Evolutionary conservation across 2,797 vertebrate genomes (phyloP), one percentile per base, ranked within the genome.

Genomic region (Pempheris klunzingeri): DNA sequence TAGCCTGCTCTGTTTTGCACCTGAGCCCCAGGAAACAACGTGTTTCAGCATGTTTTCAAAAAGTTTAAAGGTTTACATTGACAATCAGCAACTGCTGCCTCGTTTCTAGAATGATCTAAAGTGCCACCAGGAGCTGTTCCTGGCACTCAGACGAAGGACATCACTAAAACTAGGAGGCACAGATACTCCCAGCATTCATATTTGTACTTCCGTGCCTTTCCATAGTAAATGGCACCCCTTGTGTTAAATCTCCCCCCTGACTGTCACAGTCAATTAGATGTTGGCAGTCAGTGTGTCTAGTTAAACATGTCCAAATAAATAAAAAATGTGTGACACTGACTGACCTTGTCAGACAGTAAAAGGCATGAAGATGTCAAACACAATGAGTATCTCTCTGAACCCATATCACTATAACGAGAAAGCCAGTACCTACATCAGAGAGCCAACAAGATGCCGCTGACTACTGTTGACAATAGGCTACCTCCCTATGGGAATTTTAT

Each of bases 1-100:
- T 49, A 49, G n/a, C n/a, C n/a, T n/a, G n/a, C 24, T 24, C 9
- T 62, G 64, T 44, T 72, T 65, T 74, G 38, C 81, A 84, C 76
- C 72, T 74, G 65, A 74, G 71, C 57, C 49, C 59, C 41, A 52
- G 26, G n/a, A 79, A 71, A 50, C 32, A 70, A 41, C 14, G 58
- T 30, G 52, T 46, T 60, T 73, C 49, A 65, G 55, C 55, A 61
- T 2, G 36, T 71, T 74, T 50, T 39, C n/a, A 17, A 41, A 60
- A 72, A 34, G 57, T 34, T 58, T 26, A 66, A 70, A 30, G 26
- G 20, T 63, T 61, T 38, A 44, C 55, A 61, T 67, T 60, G 20
- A 52, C 61, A 18, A 28, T 38, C 20, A 12, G n/a, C 24, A 41
- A 61, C n/a, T n/a, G 18, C 53, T 73, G 28, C 13, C 7, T 34